Evolutionary conservation across 1,140 invertebrate genomes (phyloP), one percentile per base, ranked within the genome.

Genomic region (Lutraria rhynchaena): DNA sequence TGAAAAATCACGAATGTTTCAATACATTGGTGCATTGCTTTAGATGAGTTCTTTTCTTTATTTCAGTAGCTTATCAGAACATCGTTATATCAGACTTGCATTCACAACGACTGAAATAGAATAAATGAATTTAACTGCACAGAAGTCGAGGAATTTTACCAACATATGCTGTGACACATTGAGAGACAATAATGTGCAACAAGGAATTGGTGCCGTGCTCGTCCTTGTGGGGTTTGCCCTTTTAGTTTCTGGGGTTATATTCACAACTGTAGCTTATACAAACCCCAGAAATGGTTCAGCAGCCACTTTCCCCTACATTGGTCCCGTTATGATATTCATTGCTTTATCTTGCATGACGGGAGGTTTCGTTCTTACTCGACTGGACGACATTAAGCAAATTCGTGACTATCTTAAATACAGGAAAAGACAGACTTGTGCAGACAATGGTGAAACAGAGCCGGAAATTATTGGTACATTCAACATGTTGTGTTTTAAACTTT

Each of bases 191-290:
- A 35, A 77, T 57, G 60, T 77, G 2, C 60, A 55, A 33, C 60
- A 77, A 27, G 75, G 60, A 1, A 41, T 77, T n/a, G 75, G 75
- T 31, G 60, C 75, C 11, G 61, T 77, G 13, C 24, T 77, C 17
- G 61, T 77, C 17, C 51, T 77, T 17, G 35, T 55, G 9, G 75
- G 75, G 11, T 44, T 67, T 22, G 29, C 60, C 13, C 27, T 77
- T 15, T 27, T 77, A 9, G 19, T 77, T 1, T 31, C 60, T 27
- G 75, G 75, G 3, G 44, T 58, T 3, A 77, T 77, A 51, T 77
- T 77, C 44, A 55, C 60, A 17, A 31, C 27, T 15, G 75, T 77
- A 9, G 60, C 75, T 7, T 55, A 77, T 29, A 55, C 31, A 15
- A 44, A 37, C 11, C 22, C 44, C 11, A 35, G 24, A n/a, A 24